Evolutionary conservation across 1,140 invertebrate genomes (phyloP).

Genomic region (Drosophila lini): DNA sequence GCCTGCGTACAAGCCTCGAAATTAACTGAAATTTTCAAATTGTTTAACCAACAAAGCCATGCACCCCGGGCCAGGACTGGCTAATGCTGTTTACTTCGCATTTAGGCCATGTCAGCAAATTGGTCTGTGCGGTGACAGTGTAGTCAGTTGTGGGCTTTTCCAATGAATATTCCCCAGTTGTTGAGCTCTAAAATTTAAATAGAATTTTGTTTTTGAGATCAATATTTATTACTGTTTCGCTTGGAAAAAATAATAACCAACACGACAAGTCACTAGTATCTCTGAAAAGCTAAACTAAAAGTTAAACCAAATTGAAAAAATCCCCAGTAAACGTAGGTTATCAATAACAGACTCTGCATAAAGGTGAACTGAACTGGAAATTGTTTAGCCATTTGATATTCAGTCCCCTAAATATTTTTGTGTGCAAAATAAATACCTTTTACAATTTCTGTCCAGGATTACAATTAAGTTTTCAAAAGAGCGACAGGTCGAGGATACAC

Average conservation of each 20-base stretch:
- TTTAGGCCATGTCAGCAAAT: constrained; percentile 6
- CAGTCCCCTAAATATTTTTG: constrained; percentile 14
- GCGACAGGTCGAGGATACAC: background rate
- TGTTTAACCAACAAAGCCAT: constrained; percentile 30
- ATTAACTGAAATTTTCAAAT: constrained; percentile 52
- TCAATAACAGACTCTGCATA: constrained; percentile 10
- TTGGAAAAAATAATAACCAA: background rate
- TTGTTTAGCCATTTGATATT: constrained; percentile 4
- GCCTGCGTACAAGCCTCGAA: constrained; percentile 24
- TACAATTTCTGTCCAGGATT: constrained; percentile 1
- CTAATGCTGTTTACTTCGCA: constrained; percentile 18
- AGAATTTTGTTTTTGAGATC: background rate
- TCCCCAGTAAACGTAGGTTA: background rate
- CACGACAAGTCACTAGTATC: background rate
- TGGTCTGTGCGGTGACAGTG: constrained; percentile 2
- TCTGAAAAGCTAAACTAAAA: background rate
- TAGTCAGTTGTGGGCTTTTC: background rate
- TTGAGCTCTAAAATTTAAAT: background rate
- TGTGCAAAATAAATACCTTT: constrained; percentile 18
- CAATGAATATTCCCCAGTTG: background rate
- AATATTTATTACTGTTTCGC: constrained; percentile 5
- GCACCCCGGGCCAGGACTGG: constrained; percentile 5
- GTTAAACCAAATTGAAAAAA: background rate
- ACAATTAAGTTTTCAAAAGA: constrained; percentile 27
- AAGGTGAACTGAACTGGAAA: constrained; percentile 10